phyloP scores from a whole-genome alignment of 2,888 invertebrate species.

The Sipha maydis region DNA sequence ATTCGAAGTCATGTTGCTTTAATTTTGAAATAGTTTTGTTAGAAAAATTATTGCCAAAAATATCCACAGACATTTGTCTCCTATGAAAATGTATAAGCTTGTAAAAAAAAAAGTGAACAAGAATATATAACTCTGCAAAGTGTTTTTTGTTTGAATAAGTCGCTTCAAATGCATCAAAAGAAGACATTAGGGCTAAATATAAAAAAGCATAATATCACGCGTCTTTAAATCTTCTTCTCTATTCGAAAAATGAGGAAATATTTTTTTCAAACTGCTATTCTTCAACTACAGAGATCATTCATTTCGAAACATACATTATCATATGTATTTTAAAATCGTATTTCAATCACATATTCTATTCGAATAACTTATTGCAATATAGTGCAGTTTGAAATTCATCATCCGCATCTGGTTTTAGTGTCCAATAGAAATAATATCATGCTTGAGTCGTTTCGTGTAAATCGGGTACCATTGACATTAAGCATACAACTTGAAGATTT shows the following conservation, averaged over 20 bases:
- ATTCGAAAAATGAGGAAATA: not conserved
- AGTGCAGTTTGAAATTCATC: too few relatives aligned
- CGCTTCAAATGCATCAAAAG: not conserved
- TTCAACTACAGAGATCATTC: too few relatives aligned
- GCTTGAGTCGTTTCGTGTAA: too few relatives aligned
- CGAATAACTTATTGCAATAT: too few relatives aligned
- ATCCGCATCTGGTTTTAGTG: too few relatives aligned
- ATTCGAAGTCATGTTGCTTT: not conserved
- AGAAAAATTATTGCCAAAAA: slow-evolving; percentile 6
- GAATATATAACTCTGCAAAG: not conserved
- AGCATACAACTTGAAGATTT: too few relatives aligned
- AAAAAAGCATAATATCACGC: not conserved
- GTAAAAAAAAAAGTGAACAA: not conserved
- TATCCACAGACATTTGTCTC: not conserved
- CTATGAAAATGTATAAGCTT: not conserved
- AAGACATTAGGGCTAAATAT: not conserved
- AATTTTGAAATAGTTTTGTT: not conserved
- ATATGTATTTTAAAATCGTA: too few relatives aligned
- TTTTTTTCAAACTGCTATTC: not conserved
- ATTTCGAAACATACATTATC: too few relatives aligned
- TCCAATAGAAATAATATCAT: too few relatives aligned
- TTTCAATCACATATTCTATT: too few relatives aligned
- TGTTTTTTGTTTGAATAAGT: not conserved
- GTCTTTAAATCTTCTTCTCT: not conserved
- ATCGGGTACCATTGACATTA: too few relatives aligned